Evolutionary conservation across 2,888 invertebrate genomes (phyloP).

Genomic region (Cantharis rufa): DNA sequence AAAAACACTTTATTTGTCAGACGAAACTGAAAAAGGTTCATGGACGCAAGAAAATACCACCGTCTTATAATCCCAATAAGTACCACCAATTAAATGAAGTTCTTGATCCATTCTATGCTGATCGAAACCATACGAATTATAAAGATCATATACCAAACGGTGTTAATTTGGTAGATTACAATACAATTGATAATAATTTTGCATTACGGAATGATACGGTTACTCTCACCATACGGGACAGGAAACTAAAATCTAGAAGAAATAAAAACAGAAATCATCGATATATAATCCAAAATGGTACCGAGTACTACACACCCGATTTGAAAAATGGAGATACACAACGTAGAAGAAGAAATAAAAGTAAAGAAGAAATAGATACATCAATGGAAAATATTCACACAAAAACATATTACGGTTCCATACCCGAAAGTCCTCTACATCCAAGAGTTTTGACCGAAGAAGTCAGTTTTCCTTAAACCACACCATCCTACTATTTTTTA

Average conservation of each 20-base stretch:
- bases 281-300: slow-evolving; percentile 19
- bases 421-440: slow-evolving; percentile 61
- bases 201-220: slow-evolving; percentile 37
- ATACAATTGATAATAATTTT: slow-evolving; percentile 30
- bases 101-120: slow-evolving; percentile 51
- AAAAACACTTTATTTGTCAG: slow-evolving; percentile 73
- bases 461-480: slow-evolving; percentile 33
- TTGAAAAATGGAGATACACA: slow-evolving; percentile 50
- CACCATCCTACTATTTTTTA: not conserved
- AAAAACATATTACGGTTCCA: slow-evolving; percentile 61
- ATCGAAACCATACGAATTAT: slow-evolving; percentile 9
- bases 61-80: slow-evolving; percentile 59
- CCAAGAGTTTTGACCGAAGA: slow-evolving; percentile 64
- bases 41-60: slow-evolving; percentile 57
- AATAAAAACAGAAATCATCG: slow-evolving; percentile 51
- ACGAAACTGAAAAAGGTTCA: slow-evolving; percentile 61
- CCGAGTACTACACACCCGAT: slow-evolving; percentile 16
- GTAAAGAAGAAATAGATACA: slow-evolving; percentile 46
- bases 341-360: slow-evolving; percentile 57
- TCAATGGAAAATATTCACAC: slow-evolving; percentile 57
- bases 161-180: slow-evolving; percentile 22
- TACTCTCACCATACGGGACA: slow-evolving; percentile 29
- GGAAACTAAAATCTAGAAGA: slow-evolving; percentile 48
- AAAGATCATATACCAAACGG: slow-evolving; percentile 38
- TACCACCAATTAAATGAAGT: slow-evolving; percentile 60